Base-by-base conservation (phyloP, 92 coral and sea anemone genomes). In the Siderastrea siderea region DNA sequence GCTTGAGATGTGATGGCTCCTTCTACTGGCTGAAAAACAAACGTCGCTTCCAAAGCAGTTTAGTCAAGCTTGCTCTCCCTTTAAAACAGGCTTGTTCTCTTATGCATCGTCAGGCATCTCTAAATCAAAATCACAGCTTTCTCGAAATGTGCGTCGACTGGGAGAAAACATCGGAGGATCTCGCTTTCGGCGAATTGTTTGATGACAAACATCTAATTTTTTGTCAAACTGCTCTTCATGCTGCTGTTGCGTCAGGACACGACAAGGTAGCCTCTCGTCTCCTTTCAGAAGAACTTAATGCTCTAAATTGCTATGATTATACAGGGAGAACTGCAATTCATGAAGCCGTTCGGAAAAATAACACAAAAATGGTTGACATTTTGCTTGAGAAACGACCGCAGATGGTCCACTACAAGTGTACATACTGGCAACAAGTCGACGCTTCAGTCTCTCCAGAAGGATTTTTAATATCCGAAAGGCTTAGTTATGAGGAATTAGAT, bases 211-310 rank as follows among this genome's bases (percentile, higher is more conserved):
- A 84, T 73, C 74, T 82, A 7, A 58, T 92, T 45, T 66, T 48
- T 0, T 82, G 95, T 63, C 91, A 87, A n/a, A 80, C 98, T 47
- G 96, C 96, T 11, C 90, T 95, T 47, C 83, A 88, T 47, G 90
- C 91, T 5, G 95, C 98, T 0, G 90, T 92, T 66, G 45, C 86
- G 3, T 79, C 73, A 50, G 71, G 68, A 12, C 91, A 95, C 61
- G 65, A 54, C 7, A 74, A 81, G 10, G 88, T 93, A 45, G 91
- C 81, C 4, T 15, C 77, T 71, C 52, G 77, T 6, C 87, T 95
- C 1, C 44, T 93, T 11, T 50, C 84, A 43, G 46, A 75, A 11
- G 50, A 81, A 10, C 60, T 71, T 12, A 62, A 71, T 7, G 63
- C 95, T 0, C 62, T 90, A n/a, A 57, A 74, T 4, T 92, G 98